Conservation (phyloP, 2,797 vertebrate species). For the Onychomys leucogaster region DNA sequence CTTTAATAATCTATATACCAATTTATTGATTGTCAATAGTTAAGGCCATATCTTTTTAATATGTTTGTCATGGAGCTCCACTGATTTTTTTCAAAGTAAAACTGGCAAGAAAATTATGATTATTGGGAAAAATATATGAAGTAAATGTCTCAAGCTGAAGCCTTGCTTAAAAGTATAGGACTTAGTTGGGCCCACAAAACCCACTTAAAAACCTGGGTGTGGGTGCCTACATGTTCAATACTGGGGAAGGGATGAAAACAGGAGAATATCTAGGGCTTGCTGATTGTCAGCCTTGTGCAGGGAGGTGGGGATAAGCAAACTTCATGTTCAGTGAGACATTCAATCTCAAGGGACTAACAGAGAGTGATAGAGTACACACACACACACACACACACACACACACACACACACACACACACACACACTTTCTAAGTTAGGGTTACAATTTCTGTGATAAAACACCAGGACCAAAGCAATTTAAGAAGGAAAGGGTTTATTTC, state of each 20-base stretch:
- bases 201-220: not conserved
- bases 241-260: not conserved
- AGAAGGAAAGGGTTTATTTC: not conserved
- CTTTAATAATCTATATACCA: not conserved
- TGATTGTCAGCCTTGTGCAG: not conserved
- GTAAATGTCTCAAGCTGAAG: not conserved
- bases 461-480: not conserved
- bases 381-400: not conserved
- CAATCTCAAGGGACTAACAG: not conserved
- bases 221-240: not conserved
- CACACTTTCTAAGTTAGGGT: not conserved
- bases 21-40: not conserved
- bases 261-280: not conserved
- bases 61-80: not conserved
- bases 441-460: not conserved
- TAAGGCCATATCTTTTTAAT: not conserved
- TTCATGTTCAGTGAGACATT: not conserved
- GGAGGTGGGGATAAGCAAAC: not conserved
- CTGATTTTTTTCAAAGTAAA: conserved; percentile 14
- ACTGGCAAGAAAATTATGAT: not conserved
- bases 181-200: not conserved
- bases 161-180: not conserved
- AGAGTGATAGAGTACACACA: not conserved
- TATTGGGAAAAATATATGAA: conserved; percentile 54
- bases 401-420: not conserved